Evolutionary conservation across 23 tunicate genomes (phyloP), one percentile per base, ranked within the genome.

Genomic region (Ascidia mentula): DNA sequence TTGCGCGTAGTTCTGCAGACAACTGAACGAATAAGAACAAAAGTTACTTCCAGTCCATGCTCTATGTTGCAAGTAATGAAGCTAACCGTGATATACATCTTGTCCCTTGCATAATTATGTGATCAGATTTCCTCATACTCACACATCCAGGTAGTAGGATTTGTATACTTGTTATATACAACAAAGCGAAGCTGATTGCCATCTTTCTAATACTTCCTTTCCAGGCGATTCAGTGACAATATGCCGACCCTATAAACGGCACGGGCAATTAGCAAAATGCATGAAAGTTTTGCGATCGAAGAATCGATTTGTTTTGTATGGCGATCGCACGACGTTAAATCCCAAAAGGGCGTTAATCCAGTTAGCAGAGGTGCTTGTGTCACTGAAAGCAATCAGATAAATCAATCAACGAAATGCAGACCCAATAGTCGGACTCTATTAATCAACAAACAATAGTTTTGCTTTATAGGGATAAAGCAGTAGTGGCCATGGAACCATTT

Each of bases 51-150:
- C 20, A 74, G 15, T 26, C 8, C 78, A 30, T 0, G 0, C 13
- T 36, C 33, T 24, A 36, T 15, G 20, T n/a, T 26, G 13, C 40
- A 36, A 0, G 40, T 33, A 31, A 36, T 34, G 13, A 74, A 77
- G 12, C 70, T 78, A 78, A 77, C 89, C 89, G 79, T 30, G 89
- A 85, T 12, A 69, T 72, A 40, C 89, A 85, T 46, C 89, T 45
- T 12, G 89, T 69, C n/a, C 89, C 82, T 78, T 61, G 82, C 37
- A 85, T 35, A 36, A 60, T 34, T 13, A 77, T 32, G 34, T 85
- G 89, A 78, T 85, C 89, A 18, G 60, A 17, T 33, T 37, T 34
- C 35, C 35, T 79, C 35, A 79, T 79, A 40, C 81, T 36, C 26
- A n/a, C n/a, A n/a, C n/a, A n/a, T n/a, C n/a, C n/a, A n/a, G n/a